Conservation (phyloP, 2,113 vertebrate species). For the Tychaedon coryphoeus region DNA sequence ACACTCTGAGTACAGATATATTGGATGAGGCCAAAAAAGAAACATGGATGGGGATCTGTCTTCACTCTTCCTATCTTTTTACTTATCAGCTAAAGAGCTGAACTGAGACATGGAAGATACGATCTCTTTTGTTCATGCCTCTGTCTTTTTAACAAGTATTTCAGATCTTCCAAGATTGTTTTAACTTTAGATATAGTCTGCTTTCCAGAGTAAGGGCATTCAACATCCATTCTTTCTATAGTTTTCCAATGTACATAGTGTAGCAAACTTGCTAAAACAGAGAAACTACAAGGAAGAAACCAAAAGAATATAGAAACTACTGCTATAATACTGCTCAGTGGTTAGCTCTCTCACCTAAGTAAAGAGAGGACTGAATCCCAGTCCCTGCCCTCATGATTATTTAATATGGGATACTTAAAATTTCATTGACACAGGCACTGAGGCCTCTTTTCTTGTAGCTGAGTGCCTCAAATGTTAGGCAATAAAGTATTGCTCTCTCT, state of each 20-base stretch:
- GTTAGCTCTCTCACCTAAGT: constrained; percentile 5
- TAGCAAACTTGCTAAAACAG: background rate
- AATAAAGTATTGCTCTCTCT: constrained; percentile 32
- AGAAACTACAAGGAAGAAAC: background rate
- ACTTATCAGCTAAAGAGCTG: background rate
- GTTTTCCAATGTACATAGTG: background rate
- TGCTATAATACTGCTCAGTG: background rate
- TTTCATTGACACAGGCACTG: background rate
- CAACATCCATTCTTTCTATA: background rate
- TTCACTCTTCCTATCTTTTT: background rate
- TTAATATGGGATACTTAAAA: constrained; percentile 60
- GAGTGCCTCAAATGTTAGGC: background rate
- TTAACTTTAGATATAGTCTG: fast-evolving
- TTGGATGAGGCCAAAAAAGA: background rate
- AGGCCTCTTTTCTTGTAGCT: constrained; percentile 6
- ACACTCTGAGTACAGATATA: background rate
- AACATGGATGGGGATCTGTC: background rate
- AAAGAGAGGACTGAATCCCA: constrained; percentile 8
- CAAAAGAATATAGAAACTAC: background rate
- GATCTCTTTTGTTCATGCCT: background rate
- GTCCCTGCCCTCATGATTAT: constrained; percentile 43
- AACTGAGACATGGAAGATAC: background rate
- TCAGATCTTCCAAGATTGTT: background rate
- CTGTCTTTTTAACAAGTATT: background rate
- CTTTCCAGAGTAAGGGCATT: background rate